Percentiles rank a stretch among this genome's conserved stretches.
Evolutionary conservation across 1,140 invertebrate genomes (phyloP).

Genomic region (fruit fly (Drosophila melanogaster)): Release_6_plus_ISO1_MT NT_037436.4:13078001-13078500

Average conservation of each 20-base stretch:
- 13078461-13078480: too few relatives aligned
- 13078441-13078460: too few relatives aligned
- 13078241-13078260: conserved; percentile 43
- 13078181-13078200: conserved; percentile 29
- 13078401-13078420: not conserved
- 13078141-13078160: conserved; percentile 81
- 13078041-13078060: conserved; percentile 38
- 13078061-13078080: conserved; percentile 7
- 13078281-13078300: conserved; percentile 43
- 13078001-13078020: conserved; percentile 80
- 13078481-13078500: too few relatives aligned
- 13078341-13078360: not conserved
- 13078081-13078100: conserved; percentile 44
- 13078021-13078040: conserved; percentile 79
- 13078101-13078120: conserved; percentile 77
- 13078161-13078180: conserved; percentile 64
- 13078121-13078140: conserved; percentile 81
- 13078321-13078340: conserved; percentile 26
- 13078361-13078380: not conserved
- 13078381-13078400: not conserved
- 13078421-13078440: not conserved
- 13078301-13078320: conserved; percentile 24
- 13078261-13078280: conserved; percentile 23
- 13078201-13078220: not conserved
- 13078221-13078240: conserved; percentile 31